Base-by-base conservation (phyloP, 1,140 invertebrate genomes). In the Ips nitidus region DNA sequence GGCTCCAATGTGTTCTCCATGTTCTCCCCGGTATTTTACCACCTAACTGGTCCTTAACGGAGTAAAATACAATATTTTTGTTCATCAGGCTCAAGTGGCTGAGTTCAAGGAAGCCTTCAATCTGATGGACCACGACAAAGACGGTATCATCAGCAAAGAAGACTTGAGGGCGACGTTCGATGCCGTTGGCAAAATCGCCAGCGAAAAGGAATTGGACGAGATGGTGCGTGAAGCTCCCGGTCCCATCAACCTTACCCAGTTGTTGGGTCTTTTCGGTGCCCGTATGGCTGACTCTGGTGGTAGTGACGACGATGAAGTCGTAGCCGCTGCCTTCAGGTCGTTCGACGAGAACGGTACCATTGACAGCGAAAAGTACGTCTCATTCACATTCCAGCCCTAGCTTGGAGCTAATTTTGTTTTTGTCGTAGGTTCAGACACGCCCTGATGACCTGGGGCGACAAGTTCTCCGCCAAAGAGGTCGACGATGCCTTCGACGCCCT, bases 41-140 rank as follows among this genome's bases (percentile, higher is more conserved):
- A 22, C 0, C 22, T 22, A 22, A 22, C 22, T 22, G 52, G n/a
- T 42, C 22, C 6, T 40, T 1, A 7, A 2, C 62, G 4, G n/a
- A 22, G 22, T 22, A 22, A 22, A 22, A 22, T 22, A 22, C 22
- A 22, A 22, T 22, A 22, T 36, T 42, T 53, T 64, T 43, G 5
- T 55, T 36, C 47, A 57, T 41, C 93, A 96, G 84, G 91, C 91
- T 84, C 94, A 97, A 86, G 92, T 97, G 75, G 93, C 94, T 74
- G 94, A 96, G 83, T 97, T 97, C 87, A 97, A 97, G 84, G 94
- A 97, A 87, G 94, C 94, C 79, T 98, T 99, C 91, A 90, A 93
- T 82, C 90, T 99, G 80, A 99, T 99, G 91, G 97, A 99, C 86
- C 91, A 93, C 84, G 94, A 99, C 86, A 97, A 98, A 84, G 97